Percentiles rank a stretch among this genome's conserved stretches.
Conservation (phyloP, 2,888 invertebrate genomes). For the Pharmacophagus antenor region DNA sequence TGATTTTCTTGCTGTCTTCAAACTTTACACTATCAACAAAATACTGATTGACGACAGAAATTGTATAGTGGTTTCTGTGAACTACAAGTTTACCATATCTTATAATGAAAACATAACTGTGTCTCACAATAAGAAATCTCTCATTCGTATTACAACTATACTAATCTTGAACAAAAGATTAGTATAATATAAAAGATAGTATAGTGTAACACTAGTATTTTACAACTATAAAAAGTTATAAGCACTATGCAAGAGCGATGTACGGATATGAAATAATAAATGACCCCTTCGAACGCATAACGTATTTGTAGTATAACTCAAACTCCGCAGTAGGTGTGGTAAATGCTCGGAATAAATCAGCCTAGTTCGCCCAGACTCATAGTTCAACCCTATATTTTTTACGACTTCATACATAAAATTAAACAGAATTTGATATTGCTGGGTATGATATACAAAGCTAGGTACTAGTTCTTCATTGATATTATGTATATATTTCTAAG, state of each 20-base stretch:
- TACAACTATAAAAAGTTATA: background rate
- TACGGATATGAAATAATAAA: slow-evolving; percentile 5
- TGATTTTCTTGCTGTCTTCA: too few species aligned
- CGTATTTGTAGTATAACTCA: slow-evolving; percentile 8
- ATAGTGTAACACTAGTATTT: too few species aligned
- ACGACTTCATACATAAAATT: slow-evolving; percentile 1
- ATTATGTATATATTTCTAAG: background rate
- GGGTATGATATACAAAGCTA: background rate
- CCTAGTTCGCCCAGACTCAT: background rate
- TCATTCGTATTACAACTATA: too few species aligned
- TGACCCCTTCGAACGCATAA: slow-evolving; percentile 8
- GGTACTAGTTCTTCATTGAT: background rate
- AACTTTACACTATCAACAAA: too few species aligned
- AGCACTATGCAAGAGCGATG: slow-evolving; percentile 1
- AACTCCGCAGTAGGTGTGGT: slow-evolving; percentile 6
- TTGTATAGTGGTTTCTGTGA: too few species aligned
- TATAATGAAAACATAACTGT: too few species aligned
- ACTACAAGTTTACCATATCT: too few species aligned
- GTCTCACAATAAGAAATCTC: too few species aligned
- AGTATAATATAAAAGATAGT: too few species aligned
- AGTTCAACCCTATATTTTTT: slow-evolving; percentile 2
- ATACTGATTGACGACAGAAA: too few species aligned
- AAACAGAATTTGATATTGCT: too few species aligned
- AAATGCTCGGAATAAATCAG: slow-evolving; percentile 10
- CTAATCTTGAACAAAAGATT: too few species aligned